Conservation (phyloP, 2,888 invertebrate species). For the Blastobasis lacticolella region DNA sequence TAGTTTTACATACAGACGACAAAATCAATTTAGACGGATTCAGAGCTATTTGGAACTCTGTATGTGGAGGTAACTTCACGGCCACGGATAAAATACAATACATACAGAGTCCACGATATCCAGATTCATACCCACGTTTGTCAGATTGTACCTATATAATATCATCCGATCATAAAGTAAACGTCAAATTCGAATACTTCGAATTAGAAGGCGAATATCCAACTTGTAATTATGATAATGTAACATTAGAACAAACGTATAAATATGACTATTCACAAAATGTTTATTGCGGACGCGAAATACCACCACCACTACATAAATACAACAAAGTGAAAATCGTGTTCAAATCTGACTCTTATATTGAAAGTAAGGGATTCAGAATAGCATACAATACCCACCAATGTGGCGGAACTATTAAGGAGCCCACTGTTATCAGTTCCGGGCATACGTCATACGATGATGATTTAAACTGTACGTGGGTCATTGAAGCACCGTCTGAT, state of each 20-base stretch:
- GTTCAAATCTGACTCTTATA: constrained; percentile 73
- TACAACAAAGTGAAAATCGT: constrained; percentile 50
- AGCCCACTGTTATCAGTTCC: constrained; percentile 70
- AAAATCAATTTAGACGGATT: constrained; percentile 83
- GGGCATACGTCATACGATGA: constrained; percentile 64
- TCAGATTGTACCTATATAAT: constrained; percentile 81
- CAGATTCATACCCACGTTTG: constrained; percentile 73
- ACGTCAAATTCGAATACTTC: constrained; percentile 77
- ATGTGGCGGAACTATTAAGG: constrained; percentile 84
- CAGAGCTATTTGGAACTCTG: constrained; percentile 75
- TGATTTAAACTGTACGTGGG: constrained; percentile 83
- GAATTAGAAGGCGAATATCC: constrained; percentile 52
- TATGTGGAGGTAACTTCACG: constrained; percentile 81
- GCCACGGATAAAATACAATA: constrained; percentile 63
- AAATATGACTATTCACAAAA: constrained; percentile 20
- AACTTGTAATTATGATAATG: constrained; percentile 66
- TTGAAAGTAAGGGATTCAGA: constrained; percentile 74
- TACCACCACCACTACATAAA: constrained; percentile 45
- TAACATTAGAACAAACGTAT: constrained; percentile 49
- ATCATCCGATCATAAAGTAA: constrained; percentile 45
- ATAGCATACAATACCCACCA: constrained; percentile 73
- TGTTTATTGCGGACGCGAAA: constrained; percentile 36
- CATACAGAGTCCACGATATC: constrained; percentile 85
- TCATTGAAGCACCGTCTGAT: constrained; percentile 79
- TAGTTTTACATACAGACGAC: constrained; percentile 82